phyloP scores from a whole-genome alignment of 53 echinoderm and acorn worm genomes.

The Stichopus horrens region DNA sequence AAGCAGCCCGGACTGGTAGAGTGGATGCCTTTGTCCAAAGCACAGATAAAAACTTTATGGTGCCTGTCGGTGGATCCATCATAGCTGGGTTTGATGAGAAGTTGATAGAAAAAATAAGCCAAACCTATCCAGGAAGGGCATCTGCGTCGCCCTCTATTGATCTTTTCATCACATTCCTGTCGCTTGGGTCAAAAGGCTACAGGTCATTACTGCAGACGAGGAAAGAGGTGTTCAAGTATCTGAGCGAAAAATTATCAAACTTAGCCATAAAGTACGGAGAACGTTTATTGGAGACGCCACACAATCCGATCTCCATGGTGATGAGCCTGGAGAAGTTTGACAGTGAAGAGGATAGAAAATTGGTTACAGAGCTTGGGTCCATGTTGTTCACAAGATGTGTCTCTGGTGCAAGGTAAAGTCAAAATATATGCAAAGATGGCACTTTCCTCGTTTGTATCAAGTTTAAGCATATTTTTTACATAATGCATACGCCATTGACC shows the following conservation, averaged over 20 bases:
- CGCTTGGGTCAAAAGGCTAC: slow-evolving; percentile 87
- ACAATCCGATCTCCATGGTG: slow-evolving; percentile 98
- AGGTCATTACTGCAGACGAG: slow-evolving; percentile 68
- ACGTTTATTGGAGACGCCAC: slow-evolving; percentile 67
- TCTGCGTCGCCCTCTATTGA: slow-evolving; percentile 91
- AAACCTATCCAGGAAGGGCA: slow-evolving; percentile 91
- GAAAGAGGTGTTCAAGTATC: slow-evolving; percentile 68
- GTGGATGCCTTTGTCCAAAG: slow-evolving; percentile 98
- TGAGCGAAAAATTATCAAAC: slow-evolving; percentile 59
- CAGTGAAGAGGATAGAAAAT: slow-evolving; percentile 63
- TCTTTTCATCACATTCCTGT: slow-evolving; percentile 86
- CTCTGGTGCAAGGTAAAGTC: slow-evolving; percentile 87
- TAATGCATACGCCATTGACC: too few species aligned
- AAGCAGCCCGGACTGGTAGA: slow-evolving; percentile 75
- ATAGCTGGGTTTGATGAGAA: slow-evolving; percentile 83
- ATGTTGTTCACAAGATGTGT: slow-evolving; percentile 96
- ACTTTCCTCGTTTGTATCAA: background rate
- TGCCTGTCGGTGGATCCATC: slow-evolving; percentile 93
- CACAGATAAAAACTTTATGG: slow-evolving; percentile 96
- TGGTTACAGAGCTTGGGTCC: slow-evolving; percentile 86
- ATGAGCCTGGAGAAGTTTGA: slow-evolving; percentile 66
- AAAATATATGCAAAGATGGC: background rate
- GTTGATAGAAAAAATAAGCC: slow-evolving; percentile 71
- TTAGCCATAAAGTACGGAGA: slow-evolving; percentile 79
- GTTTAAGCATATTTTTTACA: too few species aligned